Evolutionary conservation across 2,113 vertebrate species (phyloP).

Genomic region (Tyto alba): DNA sequence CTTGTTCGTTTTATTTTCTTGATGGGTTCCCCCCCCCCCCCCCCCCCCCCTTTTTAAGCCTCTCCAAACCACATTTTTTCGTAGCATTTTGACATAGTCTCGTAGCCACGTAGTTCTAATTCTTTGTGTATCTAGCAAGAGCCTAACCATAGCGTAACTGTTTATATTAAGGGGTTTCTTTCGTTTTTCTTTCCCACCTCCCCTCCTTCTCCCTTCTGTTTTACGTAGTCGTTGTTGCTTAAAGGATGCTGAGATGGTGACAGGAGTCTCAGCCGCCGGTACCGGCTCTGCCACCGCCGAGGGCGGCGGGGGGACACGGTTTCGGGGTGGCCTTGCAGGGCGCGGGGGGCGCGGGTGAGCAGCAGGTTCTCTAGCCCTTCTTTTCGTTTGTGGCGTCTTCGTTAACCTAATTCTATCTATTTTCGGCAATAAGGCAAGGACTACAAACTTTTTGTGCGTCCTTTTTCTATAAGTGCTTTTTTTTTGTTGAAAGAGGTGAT

Average conservation of each 20-base stretch:
- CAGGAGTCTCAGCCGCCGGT: slow-evolving; percentile 75
- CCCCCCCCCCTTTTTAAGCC: slow-evolving; percentile 55
- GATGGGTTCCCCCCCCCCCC: slow-evolving; percentile 61
- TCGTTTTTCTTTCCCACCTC: slow-evolving; percentile 2
- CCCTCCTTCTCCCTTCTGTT: not conserved
- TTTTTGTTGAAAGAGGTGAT: slow-evolving; percentile 88
- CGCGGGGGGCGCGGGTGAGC: slow-evolving; percentile 76
- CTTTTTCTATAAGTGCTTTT: slow-evolving; percentile 97
- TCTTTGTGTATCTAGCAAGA: slow-evolving; percentile 75
- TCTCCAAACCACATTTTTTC: slow-evolving; percentile 70
- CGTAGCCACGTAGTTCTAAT: slow-evolving; percentile 73
- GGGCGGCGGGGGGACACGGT: slow-evolving; percentile 54
- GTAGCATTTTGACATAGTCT: slow-evolving; percentile 72
- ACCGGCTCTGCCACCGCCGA: slow-evolving; percentile 66
- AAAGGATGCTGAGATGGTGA: slow-evolving; percentile 82
- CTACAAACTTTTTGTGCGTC: slow-evolving; percentile 90
- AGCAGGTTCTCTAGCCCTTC: slow-evolving; percentile 81
- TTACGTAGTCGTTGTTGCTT: slow-evolving; percentile 69
- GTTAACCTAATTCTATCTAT: slow-evolving; percentile 94
- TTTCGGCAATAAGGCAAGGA: slow-evolving; percentile 99
- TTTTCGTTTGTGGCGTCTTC: slow-evolving; percentile 82
- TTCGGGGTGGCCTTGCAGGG: slow-evolving; percentile 46
- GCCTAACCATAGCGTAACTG: slow-evolving; percentile 75
- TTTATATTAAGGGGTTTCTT: slow-evolving; percentile 75
- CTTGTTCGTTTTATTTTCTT: slow-evolving; percentile 76